Conservation (phyloP, 2,797 vertebrate genomes). For the Oreochromis mossambicus region DNA sequence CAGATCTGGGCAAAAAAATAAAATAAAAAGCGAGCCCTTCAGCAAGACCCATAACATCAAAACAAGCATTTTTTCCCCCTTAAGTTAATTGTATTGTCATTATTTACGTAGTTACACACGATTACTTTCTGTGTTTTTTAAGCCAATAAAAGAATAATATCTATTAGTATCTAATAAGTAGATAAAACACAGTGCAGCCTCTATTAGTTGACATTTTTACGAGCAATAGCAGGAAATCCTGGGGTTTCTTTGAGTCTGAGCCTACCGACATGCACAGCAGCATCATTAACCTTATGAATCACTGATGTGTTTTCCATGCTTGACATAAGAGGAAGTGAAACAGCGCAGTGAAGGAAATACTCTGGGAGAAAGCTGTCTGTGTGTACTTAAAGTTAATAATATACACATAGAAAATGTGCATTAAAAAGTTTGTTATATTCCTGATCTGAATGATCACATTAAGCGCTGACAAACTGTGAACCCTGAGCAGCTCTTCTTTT, state of each 20-base stretch:
- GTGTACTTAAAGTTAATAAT: background rate
- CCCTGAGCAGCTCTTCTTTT: constrained; percentile 12
- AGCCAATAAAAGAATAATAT: background rate
- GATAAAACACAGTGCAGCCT: background rate
- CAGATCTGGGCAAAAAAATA: constrained; percentile 60
- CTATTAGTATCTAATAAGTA: background rate
- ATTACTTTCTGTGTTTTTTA: background rate
- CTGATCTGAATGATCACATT: background rate
- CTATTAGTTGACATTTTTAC: background rate
- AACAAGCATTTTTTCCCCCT: background rate
- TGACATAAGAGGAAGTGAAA: background rate
- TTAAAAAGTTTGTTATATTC: background rate
- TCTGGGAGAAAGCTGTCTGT: background rate
- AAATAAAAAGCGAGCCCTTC: rapidly evolving
- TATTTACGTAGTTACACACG: background rate
- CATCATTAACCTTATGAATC: background rate
- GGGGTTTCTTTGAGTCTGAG: background rate
- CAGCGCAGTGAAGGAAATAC: background rate
- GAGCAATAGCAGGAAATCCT: background rate
- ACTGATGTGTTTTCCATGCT: background rate
- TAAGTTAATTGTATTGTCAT: background rate
- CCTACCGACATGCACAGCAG: background rate
- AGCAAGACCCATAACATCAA: background rate
- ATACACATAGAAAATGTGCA: background rate
- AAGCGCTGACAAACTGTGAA: background rate